phyloP scores from a whole-genome alignment of 2,888 invertebrate species.

The Bimastos eiseni region DNA sequence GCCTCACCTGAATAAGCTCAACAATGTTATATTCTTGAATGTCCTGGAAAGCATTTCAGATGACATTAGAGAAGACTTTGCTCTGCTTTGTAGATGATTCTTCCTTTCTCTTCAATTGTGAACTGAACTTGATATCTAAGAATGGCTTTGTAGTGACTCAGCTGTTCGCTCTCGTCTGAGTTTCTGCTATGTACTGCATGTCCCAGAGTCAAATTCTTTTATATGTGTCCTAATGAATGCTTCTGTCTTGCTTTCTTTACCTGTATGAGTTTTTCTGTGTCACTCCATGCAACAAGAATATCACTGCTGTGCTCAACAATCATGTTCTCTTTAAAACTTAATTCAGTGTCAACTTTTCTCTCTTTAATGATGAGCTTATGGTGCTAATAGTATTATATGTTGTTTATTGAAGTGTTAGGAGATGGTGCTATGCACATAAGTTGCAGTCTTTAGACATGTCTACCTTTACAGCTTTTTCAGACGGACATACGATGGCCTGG shows the following conservation, averaged over 20 bases:
- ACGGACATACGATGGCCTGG: no score
- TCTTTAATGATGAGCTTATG: no score
- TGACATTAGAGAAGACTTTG: no score
- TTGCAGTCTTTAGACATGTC: neutral
- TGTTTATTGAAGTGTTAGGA: no score
- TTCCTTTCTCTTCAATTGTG: no score
- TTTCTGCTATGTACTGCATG: neutral
- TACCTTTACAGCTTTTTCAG: neutral
- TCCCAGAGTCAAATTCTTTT: neutral
- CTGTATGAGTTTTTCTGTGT: neutral
- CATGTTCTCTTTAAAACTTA: neutral
- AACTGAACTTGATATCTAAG: no score
- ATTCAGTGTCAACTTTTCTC: neutral
- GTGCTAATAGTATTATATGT: no score
- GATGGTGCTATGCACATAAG: no score
- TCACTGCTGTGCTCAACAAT: neutral
- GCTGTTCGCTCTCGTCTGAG: neutral
- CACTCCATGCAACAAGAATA: neutral
- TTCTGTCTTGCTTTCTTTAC: neutral
- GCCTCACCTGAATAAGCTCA: neutral
- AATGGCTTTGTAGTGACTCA: no score
- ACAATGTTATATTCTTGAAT: neutral
- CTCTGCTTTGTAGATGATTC: no score
- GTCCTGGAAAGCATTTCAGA: neutral
- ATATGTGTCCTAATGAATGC: neutral